Evolutionary conservation across 2,888 invertebrate genomes (phyloP), one percentile per base, ranked within the genome.

Genomic region (Melanostoma mellinum): DNA sequence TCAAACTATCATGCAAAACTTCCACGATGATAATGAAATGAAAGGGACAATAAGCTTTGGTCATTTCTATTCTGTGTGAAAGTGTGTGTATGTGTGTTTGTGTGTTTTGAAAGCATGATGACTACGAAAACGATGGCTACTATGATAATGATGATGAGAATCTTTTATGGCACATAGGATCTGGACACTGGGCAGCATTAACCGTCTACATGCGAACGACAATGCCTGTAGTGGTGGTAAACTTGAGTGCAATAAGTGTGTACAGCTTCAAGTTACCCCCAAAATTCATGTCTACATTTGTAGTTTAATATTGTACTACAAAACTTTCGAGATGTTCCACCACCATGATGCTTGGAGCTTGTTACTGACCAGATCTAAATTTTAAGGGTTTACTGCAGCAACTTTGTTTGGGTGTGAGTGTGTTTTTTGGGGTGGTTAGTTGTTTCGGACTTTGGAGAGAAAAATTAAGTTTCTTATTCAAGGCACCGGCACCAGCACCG

Each of bases 291-390:
- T 86, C 85, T 86, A 86, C 86, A 86, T 85, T 76, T 86, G 86
- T 85, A 86, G 85, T 82, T 85, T 85, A 82, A 86, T 86, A 86
- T 82, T 85, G 85, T 85, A 76, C 68, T 63, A 86, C 78, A 86
- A 79, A 85, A 74, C 77, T 85, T 81, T 77, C 60, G 80, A 80
- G 82, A 74, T 85, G 76, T 81, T 63, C 48, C 67, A 71, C 56
- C 44, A 63, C 72, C 68, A 8, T 48, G 46, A 10, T 5, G 4
- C 5, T 38, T 9, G 38, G 8, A 56, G 55, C 36, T 40, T 6
- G 33, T 55, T 65, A 58, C 50, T 71, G 71, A 38, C 67, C 78
- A 65, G 52, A 42, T 79, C 61, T 68, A 72, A 72, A 82, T 68
- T 75, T 42, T 20, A 44, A 56, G 68, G 72, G 71, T 48, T 81